phyloP scores from a whole-genome alignment of 2,888 invertebrate genomes.

The Pycnomerus fuliginosus region DNA sequence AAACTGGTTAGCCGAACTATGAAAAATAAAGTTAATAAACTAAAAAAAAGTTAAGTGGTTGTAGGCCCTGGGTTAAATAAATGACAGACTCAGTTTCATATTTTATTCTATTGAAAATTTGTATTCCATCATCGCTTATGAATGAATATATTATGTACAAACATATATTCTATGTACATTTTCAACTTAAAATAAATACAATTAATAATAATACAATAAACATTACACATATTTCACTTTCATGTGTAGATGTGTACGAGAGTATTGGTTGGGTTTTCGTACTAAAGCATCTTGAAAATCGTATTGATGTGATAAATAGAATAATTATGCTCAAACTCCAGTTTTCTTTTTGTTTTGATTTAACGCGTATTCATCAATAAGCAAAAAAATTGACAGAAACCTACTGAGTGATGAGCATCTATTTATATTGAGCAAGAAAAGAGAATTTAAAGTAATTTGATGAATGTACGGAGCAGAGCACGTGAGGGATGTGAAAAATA shows the following conservation, averaged over 20 bases:
- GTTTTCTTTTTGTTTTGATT: conserved; percentile 19
- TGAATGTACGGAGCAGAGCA: conserved; percentile 26
- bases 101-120: conserved; percentile 55
- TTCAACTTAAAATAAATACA: conserved; percentile 44
- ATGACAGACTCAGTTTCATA: conserved; percentile 34
- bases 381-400: conserved; percentile 8
- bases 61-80: conserved; percentile 13
- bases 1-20: too few relatives aligned
- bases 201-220: conserved; percentile 40
- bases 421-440: conserved; percentile 28
- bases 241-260: conserved; percentile 33
- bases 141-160: conserved; percentile 56
- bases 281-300: too few relatives aligned
- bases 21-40: too few relatives aligned
- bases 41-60: conserved; percentile 17
- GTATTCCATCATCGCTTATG: conserved; percentile 51
- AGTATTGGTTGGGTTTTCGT: conserved; percentile 35
- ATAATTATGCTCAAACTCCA: conserved; percentile 32
- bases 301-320: not conserved
- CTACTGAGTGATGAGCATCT: conserved; percentile 26
- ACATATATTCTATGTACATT: conserved; percentile 56
- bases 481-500: conserved; percentile 20
- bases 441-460: conserved; percentile 10
- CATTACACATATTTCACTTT: conserved; percentile 40
- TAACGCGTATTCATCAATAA: conserved; percentile 22